Evolutionary conservation across 1,140 invertebrate species (phyloP).

Genomic region (Anoplophora glabripennis): DNA sequence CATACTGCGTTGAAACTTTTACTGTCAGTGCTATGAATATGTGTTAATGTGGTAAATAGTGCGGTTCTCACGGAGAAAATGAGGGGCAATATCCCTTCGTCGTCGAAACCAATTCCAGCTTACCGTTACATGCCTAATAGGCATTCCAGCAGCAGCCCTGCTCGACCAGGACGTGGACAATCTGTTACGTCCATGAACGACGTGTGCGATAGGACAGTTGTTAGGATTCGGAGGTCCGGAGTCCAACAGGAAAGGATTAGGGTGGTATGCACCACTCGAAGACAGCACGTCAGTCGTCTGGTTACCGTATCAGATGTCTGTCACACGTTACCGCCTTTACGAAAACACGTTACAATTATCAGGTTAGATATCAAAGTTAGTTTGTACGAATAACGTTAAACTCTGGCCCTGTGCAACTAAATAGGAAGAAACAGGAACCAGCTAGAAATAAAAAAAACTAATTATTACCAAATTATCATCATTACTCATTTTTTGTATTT

Average conservation of each 20-base stretch:
- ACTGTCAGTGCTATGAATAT: neutral
- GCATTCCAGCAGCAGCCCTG: constrained; percentile 27
- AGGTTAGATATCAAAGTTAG: constrained; percentile 36
- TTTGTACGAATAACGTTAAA: too few relatives aligned
- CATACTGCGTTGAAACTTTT: neutral
- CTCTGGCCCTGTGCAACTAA: too few relatives aligned
- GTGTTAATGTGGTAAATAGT: neutral
- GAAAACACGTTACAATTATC: constrained; percentile 48
- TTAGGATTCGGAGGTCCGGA: constrained; percentile 43
- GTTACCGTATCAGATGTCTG: constrained; percentile 47
- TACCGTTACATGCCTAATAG: constrained; percentile 21
- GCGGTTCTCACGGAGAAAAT: neutral
- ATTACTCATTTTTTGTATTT: too few relatives aligned
- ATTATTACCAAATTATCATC: too few relatives aligned
- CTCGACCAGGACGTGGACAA: constrained; percentile 14
- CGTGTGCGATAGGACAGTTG: constrained; percentile 42
- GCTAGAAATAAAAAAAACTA: too few relatives aligned
- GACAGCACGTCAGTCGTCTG: constrained; percentile 44
- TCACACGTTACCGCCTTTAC: constrained; percentile 38
- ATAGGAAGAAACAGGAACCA: too few relatives aligned
- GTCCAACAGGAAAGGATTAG: constrained; percentile 43
- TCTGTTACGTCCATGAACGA: constrained; percentile 25
- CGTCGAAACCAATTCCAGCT: neutral
- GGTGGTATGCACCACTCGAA: constrained; percentile 47
- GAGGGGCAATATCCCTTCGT: constrained; percentile 11